A percentile compares a stretch with the other conserved stretches of the same genome.
Conservation (phyloP, 2,888 invertebrate species). For the Drosophila neotestacea region DNA sequence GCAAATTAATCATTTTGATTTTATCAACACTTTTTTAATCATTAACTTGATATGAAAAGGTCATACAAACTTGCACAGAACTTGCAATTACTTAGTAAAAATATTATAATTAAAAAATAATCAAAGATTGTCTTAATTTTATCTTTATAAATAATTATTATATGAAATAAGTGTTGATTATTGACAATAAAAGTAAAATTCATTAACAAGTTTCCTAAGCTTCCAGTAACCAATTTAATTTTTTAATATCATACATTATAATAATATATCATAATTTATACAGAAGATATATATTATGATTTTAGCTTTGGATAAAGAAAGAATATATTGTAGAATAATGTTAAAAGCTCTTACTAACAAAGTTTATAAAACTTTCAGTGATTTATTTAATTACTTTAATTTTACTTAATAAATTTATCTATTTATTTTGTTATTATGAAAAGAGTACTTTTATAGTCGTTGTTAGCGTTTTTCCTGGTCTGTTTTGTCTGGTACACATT, state of each 20-base stretch:
- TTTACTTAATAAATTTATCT: background rate
- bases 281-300: too few relatives aligned
- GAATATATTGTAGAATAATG: background rate
- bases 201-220: too few relatives aligned
- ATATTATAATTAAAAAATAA: background rate
- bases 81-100: background rate
- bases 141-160: too few relatives aligned
- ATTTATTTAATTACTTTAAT: background rate
- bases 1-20: background rate
- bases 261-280: too few relatives aligned
- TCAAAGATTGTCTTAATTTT: too few relatives aligned
- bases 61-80: background rate
- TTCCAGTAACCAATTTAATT: too few relatives aligned
- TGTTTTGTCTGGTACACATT: constrained; percentile 51
- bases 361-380: too few relatives aligned
- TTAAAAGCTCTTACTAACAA: too few relatives aligned
- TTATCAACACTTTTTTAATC: background rate
- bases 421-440: background rate
- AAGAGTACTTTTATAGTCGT: constrained; percentile 12
- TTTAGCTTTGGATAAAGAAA: background rate
- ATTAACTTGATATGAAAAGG: background rate
- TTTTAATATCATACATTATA: too few relatives aligned
- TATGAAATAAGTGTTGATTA: too few relatives aligned
- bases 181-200: too few relatives aligned
- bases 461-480: background rate